Base-by-base conservation (phyloP, 2,888 invertebrate species). In the Drosophila peninsularis region DNA sequence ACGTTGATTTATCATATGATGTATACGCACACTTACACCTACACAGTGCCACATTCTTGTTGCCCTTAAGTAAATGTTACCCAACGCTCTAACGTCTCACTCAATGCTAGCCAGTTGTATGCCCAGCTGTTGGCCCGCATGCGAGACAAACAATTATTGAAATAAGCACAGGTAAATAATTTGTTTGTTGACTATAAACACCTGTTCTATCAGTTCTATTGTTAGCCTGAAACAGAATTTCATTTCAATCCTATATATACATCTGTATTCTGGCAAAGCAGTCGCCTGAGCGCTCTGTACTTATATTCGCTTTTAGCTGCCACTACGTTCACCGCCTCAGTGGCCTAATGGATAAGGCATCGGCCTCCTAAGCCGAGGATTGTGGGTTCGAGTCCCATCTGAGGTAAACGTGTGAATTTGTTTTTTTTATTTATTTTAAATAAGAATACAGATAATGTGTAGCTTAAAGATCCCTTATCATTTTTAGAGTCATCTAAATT, bases 351-450 rank as follows among this genome's bases (percentile, higher is more conserved):
- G 80, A 80, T 80, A 80, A 80, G 80, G 80, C 80, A 80, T 78
- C 80, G 81, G 80, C 80, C 80, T 80, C 80, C 80, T 80, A 80
- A 80, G 80, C 78, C 78, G 81, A 81, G 80, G 80, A 80, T 80
- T 80, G 80, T 80, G 80, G 80, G 80, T 80, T 80, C 80, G 80
- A 80, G 80, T 80, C 80, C 80, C 80, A 80, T 80, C 80, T 80
- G 80, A 78, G 80, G 80, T 80, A 80, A 64, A 0, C 2, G 1
- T 3, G 1, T 0, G 0, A 0, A 1, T 0, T 60, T 49, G 63
- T 57, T 49, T 37, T 13, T 14, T 36, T 30, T 4, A 36, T 7
- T 52, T 24, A 24, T 6, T 10, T 50, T 21, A 11, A 30, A n/a
- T 27, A n/a, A 36, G 5, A 36, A 21, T 3, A 5, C 10, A 36